A percentile compares a stretch with the other conserved stretches of the same genome.
These are phyloP conservation scores for Zootoca vivipara DNA, from an alignment of 2,113 vertebrate species.

Conservation along the genomic window DNA sequence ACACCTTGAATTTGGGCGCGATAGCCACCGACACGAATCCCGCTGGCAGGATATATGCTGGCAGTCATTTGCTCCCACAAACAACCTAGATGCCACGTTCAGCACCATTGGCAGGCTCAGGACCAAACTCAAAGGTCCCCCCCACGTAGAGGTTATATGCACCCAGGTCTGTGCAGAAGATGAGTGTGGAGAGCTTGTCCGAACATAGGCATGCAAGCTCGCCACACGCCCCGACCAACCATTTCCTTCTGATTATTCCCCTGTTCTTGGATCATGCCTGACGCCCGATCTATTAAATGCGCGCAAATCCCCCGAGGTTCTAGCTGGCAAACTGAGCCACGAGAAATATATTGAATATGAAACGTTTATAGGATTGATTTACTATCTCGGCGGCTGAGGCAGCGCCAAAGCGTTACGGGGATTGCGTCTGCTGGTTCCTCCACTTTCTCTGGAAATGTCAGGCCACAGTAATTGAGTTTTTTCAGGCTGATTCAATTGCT, in stretches of 20 bases:
- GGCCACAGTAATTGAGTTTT: constrained; percentile 46
- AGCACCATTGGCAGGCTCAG: too few species aligned
- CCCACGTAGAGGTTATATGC: too few species aligned
- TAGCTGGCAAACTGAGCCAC: constrained; percentile 19
- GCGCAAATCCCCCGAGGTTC: background rate
- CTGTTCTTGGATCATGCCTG: background rate
- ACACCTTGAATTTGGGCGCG: too few species aligned
- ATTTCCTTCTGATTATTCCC: background rate
- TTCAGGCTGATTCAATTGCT: constrained; percentile 46
- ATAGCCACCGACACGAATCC: too few species aligned
- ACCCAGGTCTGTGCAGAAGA: too few species aligned
- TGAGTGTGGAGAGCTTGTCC: too few species aligned
- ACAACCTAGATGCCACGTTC: too few species aligned
- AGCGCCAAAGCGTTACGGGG: constrained; percentile 45
- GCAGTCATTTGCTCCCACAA: too few species aligned
- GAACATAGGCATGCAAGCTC: too few species aligned
- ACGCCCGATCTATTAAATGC: background rate
- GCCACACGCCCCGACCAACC: too few species aligned
- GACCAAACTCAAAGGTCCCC: too few species aligned
- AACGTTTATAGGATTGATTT: constrained; percentile 44
- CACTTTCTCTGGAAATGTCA: constrained; percentile 58
- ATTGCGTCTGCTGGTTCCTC: background rate
- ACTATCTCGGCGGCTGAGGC: constrained; percentile 8
- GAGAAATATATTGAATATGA: constrained; percentile 15
- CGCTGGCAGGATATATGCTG: too few species aligned